Percentiles rank a stretch among this genome's conserved stretches.
These are phyloP conservation scores for Deroptyus accipitrinus DNA, from an alignment of 2,113 vertebrate genomes.

Conservation along the genomic window DNA sequence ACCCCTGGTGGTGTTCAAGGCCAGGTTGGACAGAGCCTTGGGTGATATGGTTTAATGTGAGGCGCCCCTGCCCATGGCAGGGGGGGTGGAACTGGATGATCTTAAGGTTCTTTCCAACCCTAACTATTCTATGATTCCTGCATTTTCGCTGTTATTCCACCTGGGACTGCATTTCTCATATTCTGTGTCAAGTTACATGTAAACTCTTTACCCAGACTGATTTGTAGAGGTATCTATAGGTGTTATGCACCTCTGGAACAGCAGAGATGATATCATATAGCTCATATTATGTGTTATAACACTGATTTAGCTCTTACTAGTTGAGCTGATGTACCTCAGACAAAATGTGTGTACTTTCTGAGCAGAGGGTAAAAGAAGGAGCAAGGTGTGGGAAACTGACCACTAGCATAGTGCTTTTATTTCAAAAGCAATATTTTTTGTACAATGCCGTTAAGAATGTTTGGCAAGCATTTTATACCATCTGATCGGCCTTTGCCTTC, in stretches of 20 bases:
- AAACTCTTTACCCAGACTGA: not conserved
- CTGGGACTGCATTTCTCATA: not conserved
- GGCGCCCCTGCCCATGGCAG: no score
- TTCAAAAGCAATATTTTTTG: not conserved
- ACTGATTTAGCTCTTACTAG: not conserved
- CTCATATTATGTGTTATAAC: not conserved
- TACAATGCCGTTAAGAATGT: not conserved
- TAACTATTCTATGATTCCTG: not conserved
- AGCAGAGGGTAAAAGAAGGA: not conserved
- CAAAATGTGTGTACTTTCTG: not conserved
- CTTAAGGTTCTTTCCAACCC: no score
- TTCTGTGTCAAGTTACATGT: not conserved
- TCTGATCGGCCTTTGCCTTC: not conserved
- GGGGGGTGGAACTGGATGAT: no score
- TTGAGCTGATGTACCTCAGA: not conserved
- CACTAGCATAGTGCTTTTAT: not conserved
- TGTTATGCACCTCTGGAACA: not conserved
- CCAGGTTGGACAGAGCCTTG: no score
- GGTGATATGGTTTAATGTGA: no score
- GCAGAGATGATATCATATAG: not conserved
- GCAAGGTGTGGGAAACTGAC: not conserved
- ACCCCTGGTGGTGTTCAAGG: no score
- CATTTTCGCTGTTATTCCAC: not conserved
- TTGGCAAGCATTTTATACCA: not conserved
- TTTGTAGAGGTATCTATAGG: not conserved